Percentiles rank a stretch among this genome's conserved stretches.
Evolutionary conservation across 2,113 vertebrate species (phyloP).

Genomic region (Theristicus caerulescens): DNA sequence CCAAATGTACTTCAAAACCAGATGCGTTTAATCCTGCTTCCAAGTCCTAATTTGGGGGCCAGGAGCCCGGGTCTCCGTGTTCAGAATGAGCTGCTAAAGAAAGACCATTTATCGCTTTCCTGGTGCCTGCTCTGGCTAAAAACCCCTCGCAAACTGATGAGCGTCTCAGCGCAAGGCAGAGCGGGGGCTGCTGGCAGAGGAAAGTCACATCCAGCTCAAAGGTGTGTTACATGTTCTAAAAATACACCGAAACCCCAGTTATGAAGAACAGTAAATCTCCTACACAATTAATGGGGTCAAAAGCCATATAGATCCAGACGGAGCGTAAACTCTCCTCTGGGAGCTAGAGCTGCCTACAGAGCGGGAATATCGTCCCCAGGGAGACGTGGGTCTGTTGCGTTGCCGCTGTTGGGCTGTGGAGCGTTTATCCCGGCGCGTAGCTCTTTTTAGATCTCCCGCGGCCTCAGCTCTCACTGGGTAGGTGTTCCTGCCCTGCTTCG

Average conservation of each 20-base stretch:
- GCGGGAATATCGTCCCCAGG: fast-evolving
- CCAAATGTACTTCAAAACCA: not conserved
- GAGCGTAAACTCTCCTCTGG: not conserved
- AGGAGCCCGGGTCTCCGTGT: not conserved
- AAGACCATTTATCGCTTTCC: fast-evolving
- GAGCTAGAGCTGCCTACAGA: fast-evolving
- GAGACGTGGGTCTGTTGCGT: fast-evolving
- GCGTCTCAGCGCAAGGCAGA: not conserved
- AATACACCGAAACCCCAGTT: not conserved
- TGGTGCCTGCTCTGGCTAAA: not conserved
- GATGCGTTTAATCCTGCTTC: not conserved
- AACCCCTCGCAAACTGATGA: fast-evolving
- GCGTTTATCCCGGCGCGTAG: not conserved
- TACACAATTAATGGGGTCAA: not conserved
- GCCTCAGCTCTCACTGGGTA: not conserved
- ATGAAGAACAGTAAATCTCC: not conserved
- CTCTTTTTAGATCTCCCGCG: not conserved
- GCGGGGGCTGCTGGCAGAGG: not conserved
- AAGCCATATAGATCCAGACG: fast-evolving
- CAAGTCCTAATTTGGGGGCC: not conserved
- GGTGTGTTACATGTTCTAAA: not conserved
- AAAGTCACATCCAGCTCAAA: not conserved
- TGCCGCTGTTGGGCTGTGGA: not conserved
- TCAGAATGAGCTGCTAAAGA: not conserved
- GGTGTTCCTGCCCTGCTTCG: not conserved